Evolutionary conservation across 2,113 vertebrate genomes (phyloP).

Genomic region (Catharus minimus): DNA sequence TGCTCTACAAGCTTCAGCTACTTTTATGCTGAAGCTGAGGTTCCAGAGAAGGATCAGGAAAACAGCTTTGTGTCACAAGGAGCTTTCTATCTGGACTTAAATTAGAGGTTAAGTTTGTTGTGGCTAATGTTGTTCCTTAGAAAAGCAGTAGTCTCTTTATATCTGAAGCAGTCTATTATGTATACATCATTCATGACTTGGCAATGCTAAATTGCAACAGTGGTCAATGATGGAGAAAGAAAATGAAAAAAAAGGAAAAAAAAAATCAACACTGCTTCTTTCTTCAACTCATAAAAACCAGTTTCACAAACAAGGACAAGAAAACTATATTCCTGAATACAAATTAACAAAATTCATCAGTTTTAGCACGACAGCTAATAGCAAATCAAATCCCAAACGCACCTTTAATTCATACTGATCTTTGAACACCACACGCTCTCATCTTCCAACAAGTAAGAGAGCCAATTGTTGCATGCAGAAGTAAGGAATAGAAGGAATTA

Average conservation of each 20-base stretch:
- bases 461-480: slow-evolving; percentile 64
- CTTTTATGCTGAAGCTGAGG: not conserved
- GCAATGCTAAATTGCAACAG: not conserved
- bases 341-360: not conserved
- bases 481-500: slow-evolving; percentile 65
- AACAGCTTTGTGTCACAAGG: not conserved
- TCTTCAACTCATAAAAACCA: not conserved
- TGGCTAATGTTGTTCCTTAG: not conserved
- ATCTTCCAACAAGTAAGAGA: slow-evolving; percentile 68
- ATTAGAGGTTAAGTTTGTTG: not conserved
- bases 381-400: slow-evolving; percentile 58
- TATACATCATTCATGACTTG: not conserved
- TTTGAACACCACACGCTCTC: slow-evolving; percentile 63
- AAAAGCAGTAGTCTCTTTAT: not conserved
- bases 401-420: slow-evolving; percentile 67
- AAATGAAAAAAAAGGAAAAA: too few species aligned
- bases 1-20: not conserved
- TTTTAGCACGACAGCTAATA: slow-evolving; percentile 4
- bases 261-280: not conserved
- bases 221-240: not conserved
- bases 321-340: not conserved
- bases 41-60: not conserved
- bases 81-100: not conserved
- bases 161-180: not conserved
- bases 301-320: not conserved